phyloP scores from a whole-genome alignment of 2,888 invertebrate species.

The Spilarctia lutea region DNA sequence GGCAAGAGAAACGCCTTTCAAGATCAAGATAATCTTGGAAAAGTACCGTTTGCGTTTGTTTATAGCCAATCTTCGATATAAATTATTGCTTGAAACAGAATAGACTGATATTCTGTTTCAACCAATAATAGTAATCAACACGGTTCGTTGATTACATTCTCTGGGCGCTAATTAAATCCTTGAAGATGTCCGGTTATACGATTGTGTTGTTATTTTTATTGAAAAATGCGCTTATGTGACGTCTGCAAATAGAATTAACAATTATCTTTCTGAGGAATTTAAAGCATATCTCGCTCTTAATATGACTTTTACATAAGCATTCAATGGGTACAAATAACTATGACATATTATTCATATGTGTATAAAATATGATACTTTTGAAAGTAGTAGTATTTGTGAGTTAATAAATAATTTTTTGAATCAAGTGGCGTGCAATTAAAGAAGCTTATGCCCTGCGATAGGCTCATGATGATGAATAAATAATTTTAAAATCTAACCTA shows the following conservation, averaged over 20 bases:
- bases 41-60: slow-evolving; percentile 26
- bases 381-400: no score
- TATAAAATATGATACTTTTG: no score
- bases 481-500: no score
- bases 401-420: no score
- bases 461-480: no score
- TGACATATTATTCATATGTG: no score
- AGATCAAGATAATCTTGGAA: slow-evolving; percentile 5
- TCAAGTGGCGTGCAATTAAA: no score
- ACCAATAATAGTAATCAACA: no score
- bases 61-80: slow-evolving; percentile 38
- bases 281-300: neutral
- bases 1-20: neutral
- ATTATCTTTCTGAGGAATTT: neutral
- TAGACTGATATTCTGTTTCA: no score
- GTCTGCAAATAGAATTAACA: neutral
- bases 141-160: slow-evolving; percentile 57
- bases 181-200: slow-evolving; percentile 23
- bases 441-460: no score
- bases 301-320: no score
- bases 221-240: slow-evolving; percentile 21
- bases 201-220: slow-evolving; percentile 34
- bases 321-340: no score
- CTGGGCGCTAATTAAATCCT: slow-evolving; percentile 27
- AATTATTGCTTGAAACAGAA: slow-evolving; percentile 56